These are phyloP conservation scores for Mustelus asterias DNA, from an alignment of 2,113 vertebrate genomes.

Conservation along the genomic window DNA sequence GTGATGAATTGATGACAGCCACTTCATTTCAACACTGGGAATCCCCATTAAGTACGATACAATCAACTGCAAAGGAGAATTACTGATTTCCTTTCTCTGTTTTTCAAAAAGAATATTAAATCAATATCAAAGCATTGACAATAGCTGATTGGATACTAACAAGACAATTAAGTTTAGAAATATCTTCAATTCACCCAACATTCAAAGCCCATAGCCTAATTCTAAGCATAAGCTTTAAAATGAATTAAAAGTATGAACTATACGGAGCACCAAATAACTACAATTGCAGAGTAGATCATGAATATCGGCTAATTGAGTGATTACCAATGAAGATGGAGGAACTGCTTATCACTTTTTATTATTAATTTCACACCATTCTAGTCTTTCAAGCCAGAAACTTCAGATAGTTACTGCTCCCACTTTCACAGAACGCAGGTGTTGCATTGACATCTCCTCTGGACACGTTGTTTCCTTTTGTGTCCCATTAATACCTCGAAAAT, in stretches of 20 bases:
- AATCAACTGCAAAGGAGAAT: too few relatives aligned
- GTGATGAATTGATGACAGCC: too few relatives aligned
- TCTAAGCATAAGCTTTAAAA: neutral
- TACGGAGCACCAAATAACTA: neutral
- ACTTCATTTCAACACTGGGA: too few relatives aligned
- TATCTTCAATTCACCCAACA: neutral
- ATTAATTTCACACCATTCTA: neutral
- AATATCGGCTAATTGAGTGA: neutral
- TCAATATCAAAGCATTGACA: neutral
- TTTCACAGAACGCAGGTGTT: neutral
- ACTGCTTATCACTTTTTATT: neutral
- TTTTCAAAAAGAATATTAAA: neutral
- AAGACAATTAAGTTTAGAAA: neutral
- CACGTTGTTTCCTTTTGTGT: neutral
- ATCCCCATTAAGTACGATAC: too few relatives aligned
- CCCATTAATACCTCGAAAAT: neutral
- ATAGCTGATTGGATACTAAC: neutral
- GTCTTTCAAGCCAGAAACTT: neutral
- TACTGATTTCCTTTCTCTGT: neutral
- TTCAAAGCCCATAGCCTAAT: neutral
- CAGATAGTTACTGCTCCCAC: neutral
- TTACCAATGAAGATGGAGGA: neutral
- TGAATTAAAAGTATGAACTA: neutral
- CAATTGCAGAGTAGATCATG: neutral
- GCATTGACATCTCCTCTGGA: neutral